Base-by-base conservation (phyloP, 1,140 invertebrate species). In the Musca domestica region DNA sequence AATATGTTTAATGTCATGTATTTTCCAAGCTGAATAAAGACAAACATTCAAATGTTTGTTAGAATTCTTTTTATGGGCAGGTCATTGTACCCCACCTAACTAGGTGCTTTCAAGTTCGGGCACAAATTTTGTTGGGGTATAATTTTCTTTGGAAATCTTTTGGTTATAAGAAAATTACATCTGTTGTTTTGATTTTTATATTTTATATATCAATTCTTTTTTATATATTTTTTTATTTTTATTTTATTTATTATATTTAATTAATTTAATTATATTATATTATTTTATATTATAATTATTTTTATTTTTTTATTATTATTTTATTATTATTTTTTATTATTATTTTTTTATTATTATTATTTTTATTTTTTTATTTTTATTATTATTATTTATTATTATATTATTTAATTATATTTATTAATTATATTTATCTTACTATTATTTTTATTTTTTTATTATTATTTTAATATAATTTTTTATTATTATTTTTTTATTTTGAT, bases 261-360 rank as follows among this genome's bases (percentile, higher is more conserved):
- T 51, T 20, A n/a, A 10, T 51, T 10, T n/a, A 10, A n/a, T n/a
- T 51, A 10, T 51, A 10, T 10, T n/a, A 10, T 51, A 10, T 51
- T 10, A 10, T 51, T 10, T 51, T n/a, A 10, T 6, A 10, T 51
- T 10, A 10, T n/a, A n/a, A 10, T n/a, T 7, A 51, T 51, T 20
- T 10, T n/a, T 51, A n/a, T 51, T 51, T n/a, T 51, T 10, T 51
- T n/a, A n/a, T 51, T 51, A 51, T 51, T n/a, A n/a, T 20, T 51
- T 10, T 51, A 10, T 51, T 10, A 10, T 20, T 10, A 10, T 10
- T 10, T 51, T 51, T 10, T 51, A 10, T 51, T 51, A 10, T n/a
- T 10, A 10, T 51, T 10, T n/a, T 51, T 10, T 51, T n/a, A 10
- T 51, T 10, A 10, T 51, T 6, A 10, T 20, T 6, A 10, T 51